These are phyloP conservation scores for Phrixothrix hirtus DNA, from an alignment of 2,888 invertebrate genomes.

Conservation along the genomic window DNA sequence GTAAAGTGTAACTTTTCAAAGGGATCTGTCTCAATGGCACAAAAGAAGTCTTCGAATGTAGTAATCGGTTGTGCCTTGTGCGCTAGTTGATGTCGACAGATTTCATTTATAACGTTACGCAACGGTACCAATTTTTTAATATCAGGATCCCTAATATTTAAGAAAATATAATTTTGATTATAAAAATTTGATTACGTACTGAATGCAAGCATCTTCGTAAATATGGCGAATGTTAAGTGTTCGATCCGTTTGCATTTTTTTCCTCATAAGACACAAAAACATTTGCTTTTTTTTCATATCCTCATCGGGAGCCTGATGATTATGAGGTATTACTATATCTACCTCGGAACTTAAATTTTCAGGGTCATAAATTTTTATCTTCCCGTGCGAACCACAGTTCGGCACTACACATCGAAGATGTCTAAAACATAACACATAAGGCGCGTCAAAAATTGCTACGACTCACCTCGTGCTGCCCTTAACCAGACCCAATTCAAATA, in stretches of 20 bases:
- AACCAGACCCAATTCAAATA: constrained; percentile 46
- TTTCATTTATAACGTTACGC: constrained; percentile 48
- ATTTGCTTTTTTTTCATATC: constrained; percentile 45
- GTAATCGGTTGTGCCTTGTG: constrained; percentile 37
- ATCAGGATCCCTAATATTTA: constrained; percentile 46
- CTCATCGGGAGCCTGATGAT: constrained; percentile 41
- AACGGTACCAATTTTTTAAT: constrained; percentile 45
- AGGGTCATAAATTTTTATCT: too few species aligned
- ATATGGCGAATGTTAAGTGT: constrained; percentile 46
- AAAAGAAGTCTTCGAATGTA: constrained; percentile 48
- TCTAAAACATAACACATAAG: constrained; percentile 38
- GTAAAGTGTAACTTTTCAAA: constrained; percentile 49
- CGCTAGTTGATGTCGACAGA: constrained; percentile 45
- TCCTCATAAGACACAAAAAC: constrained; percentile 48
- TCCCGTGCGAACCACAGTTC: constrained; percentile 40
- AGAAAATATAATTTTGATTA: too few species aligned
- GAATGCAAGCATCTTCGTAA: constrained; percentile 47
- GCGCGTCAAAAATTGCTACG: too few species aligned
- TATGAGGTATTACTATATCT: constrained; percentile 42
- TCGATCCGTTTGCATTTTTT: constrained; percentile 47
- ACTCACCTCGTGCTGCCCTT: constrained; percentile 43
- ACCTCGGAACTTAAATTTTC: too few species aligned
- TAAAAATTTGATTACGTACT: too few species aligned
- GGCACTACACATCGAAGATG: constrained; percentile 43
- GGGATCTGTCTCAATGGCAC: constrained; percentile 44